These are phyloP conservation scores for Cyphomyrus plagiostoma DNA, from an alignment of 2,113 vertebrate species.

Conservation along the genomic window DNA sequence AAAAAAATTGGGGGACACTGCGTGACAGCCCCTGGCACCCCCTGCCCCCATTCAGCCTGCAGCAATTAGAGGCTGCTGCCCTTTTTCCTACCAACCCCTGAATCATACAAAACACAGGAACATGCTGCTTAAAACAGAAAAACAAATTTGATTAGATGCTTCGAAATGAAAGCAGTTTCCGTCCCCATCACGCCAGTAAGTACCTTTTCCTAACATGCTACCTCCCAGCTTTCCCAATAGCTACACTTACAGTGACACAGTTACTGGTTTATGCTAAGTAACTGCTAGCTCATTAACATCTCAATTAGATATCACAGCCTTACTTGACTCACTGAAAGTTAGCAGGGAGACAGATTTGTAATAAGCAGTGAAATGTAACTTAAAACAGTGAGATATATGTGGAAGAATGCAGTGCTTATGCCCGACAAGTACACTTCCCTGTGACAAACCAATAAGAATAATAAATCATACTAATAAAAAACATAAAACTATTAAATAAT, in stretches of 20 bases:
- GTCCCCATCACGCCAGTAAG: not conserved
- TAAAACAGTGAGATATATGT: not conserved
- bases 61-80: not conserved
- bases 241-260: not conserved
- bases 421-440: not conserved
- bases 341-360: not conserved
- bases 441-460: not conserved
- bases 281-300: not conserved
- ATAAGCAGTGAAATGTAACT: not conserved
- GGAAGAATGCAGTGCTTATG: not conserved
- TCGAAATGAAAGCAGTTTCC: not conserved
- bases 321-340: not conserved
- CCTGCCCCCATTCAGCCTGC: not conserved
- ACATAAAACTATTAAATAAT: not conserved
- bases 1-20: not conserved
- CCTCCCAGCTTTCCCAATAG: not conserved
- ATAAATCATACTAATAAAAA: not conserved
- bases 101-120: not conserved
- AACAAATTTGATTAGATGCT: not conserved
- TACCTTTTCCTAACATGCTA: not conserved
- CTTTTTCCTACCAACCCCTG: not conserved
- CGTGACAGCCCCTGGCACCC: not conserved
- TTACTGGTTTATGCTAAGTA: not conserved
- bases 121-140: not conserved
- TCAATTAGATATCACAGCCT: not conserved